Conservation (phyloP, 2,113 vertebrate species). For the Lophura nycthemera region DNA sequence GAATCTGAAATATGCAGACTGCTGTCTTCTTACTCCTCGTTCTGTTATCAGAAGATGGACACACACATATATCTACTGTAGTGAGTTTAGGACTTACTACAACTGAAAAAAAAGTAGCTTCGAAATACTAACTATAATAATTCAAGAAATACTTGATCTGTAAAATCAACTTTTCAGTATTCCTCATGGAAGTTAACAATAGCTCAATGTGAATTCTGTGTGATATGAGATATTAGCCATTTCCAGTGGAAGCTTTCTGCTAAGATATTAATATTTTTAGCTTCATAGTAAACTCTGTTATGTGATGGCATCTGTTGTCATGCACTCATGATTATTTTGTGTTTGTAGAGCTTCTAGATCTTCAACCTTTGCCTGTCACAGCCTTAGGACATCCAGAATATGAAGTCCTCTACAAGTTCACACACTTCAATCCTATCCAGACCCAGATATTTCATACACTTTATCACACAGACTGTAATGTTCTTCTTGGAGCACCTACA, state of each 20-base stretch:
- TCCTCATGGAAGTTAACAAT: not conserved
- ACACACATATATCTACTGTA: not conserved
- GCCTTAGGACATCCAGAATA: slow-evolving; percentile 88
- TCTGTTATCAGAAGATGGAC: not conserved
- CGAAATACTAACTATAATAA: not conserved
- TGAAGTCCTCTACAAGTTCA: slow-evolving; percentile 94
- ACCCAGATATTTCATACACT: slow-evolving; percentile 98
- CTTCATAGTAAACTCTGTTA: not conserved
- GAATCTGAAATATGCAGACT: not conserved
- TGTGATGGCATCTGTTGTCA: not conserved
- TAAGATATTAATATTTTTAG: not conserved
- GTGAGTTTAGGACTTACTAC: not conserved
- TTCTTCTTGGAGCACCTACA: slow-evolving; percentile 96
- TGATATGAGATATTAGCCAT: not conserved
- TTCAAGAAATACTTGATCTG: not conserved
- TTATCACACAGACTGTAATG: slow-evolving; percentile 95
- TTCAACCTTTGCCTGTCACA: slow-evolving; percentile 91
- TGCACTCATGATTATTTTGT: not conserved
- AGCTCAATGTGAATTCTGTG: not conserved
- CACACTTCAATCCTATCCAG: slow-evolving; percentile 98
- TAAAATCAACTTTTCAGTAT: not conserved
- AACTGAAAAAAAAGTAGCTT: not conserved
- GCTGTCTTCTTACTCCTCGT: not conserved
- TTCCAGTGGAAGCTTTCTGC: not conserved
- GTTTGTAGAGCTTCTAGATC: slow-evolving; percentile 91